These are phyloP conservation scores for Podarcis cretensis DNA, from an alignment of 2,113 vertebrate genomes.

Conservation along the genomic window DNA sequence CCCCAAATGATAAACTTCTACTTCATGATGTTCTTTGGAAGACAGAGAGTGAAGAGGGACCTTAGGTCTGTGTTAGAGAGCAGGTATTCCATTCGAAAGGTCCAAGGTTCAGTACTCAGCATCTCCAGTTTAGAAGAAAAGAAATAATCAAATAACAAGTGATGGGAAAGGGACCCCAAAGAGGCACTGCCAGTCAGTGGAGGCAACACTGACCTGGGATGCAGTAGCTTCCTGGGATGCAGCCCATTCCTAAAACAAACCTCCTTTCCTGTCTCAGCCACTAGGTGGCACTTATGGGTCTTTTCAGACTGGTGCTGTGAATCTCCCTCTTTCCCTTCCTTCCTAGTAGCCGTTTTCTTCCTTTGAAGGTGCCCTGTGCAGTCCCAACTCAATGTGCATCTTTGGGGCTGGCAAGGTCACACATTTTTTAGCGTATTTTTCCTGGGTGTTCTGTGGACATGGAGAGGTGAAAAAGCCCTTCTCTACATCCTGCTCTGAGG, in stretches of 20 bases:
- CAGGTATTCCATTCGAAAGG: too few relatives aligned
- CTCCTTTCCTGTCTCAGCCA: conserved; percentile 47
- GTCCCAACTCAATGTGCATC: not conserved
- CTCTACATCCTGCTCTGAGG: too few relatives aligned
- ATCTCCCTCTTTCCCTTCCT: not conserved
- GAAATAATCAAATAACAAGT: too few relatives aligned
- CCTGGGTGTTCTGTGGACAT: not conserved
- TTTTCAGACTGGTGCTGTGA: not conserved
- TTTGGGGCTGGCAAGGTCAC: not conserved
- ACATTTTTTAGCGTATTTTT: not conserved
- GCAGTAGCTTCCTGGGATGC: not conserved
- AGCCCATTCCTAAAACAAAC: conserved; percentile 1
- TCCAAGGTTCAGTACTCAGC: too few relatives aligned
- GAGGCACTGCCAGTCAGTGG: not conserved
- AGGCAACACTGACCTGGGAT: not conserved
- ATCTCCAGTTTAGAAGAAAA: too few relatives aligned
- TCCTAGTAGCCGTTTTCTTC: not conserved
- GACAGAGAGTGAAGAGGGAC: not conserved
- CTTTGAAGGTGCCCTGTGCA: not conserved
- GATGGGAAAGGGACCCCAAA: too few relatives aligned
- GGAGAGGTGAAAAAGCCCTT: too few relatives aligned
- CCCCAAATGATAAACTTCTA: too few relatives aligned
- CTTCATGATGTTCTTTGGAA: not conserved
- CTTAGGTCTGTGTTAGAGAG: too few relatives aligned
- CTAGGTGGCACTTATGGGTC: conserved; percentile 66